These are phyloP conservation scores for Thrips palmi DNA, from an alignment of 1,140 invertebrate genomes.

Conservation along the genomic window DNA sequence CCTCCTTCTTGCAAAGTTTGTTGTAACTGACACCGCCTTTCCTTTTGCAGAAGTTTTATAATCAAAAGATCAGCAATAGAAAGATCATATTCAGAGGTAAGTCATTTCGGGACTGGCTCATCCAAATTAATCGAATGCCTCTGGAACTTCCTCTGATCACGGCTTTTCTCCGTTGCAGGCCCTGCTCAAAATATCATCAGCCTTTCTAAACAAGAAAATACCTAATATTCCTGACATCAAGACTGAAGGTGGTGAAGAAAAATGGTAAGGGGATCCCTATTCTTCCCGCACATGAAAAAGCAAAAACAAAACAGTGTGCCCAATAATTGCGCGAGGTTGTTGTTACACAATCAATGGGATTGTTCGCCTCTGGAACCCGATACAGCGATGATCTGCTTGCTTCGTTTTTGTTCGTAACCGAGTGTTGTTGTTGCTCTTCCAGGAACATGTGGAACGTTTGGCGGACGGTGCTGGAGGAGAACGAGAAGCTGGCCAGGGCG, in stretches of 20 bases:
- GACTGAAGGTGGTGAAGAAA: conserved; percentile 69
- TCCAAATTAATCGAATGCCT: conserved; percentile 3
- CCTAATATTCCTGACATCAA: conserved; percentile 77
- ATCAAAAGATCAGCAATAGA: conserved; percentile 83
- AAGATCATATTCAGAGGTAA: conserved; percentile 86
- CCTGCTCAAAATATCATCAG: conserved; percentile 72
- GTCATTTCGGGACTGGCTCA: conserved; percentile 14
- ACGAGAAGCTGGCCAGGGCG: conserved; percentile 80
- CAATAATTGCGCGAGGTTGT: no score
- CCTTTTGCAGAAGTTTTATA: conserved; percentile 56
- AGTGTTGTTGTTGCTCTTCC: no score
- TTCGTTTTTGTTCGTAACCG: no score
- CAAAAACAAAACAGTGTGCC: no score
- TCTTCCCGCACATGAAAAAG: no score
- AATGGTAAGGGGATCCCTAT: conserved; percentile 67
- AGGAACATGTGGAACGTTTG: conserved; percentile 96
- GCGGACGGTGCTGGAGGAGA: conserved; percentile 85
- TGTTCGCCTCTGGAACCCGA: no score
- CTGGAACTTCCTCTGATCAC: not conserved
- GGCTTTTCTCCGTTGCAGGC: conserved; percentile 36
- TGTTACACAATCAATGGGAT: no score
- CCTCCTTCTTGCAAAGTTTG: no score
- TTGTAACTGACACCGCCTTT: no score
- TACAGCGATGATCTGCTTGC: no score
- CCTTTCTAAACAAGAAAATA: conserved; percentile 81